phyloP scores from a whole-genome alignment of 2,113 vertebrate species.

The Halichoeres trimaculatus region DNA sequence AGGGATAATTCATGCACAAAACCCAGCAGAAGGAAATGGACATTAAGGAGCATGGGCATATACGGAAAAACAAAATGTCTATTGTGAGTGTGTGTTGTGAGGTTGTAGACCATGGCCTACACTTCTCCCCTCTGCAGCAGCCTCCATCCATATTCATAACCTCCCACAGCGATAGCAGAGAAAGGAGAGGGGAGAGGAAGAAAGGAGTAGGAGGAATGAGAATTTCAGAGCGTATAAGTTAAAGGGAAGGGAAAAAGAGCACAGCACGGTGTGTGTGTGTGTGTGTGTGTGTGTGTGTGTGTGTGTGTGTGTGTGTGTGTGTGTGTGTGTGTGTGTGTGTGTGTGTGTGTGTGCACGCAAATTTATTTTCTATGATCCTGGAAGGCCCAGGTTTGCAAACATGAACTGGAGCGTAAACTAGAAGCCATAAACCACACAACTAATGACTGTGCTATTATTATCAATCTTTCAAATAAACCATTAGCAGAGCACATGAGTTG shows the following conservation, averaged over 20 bases:
- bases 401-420: constrained; percentile 26
- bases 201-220: constrained; percentile 26
- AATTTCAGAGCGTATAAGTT: constrained; percentile 29
- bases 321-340: constrained; percentile 9
- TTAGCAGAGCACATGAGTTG: constrained; percentile 45
- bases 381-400: constrained; percentile 14
- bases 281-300: constrained; percentile 9
- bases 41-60: constrained; percentile 25
- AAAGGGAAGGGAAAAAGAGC: constrained; percentile 33
- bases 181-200: constrained; percentile 22
- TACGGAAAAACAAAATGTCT: constrained; percentile 27
- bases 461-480: constrained; percentile 53
- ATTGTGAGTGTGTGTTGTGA: constrained; percentile 8
- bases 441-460: constrained; percentile 34
- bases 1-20: constrained; percentile 33
- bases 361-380: neutral
- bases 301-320: constrained; percentile 1
- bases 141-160: constrained; percentile 72
- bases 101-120: constrained; percentile 42
- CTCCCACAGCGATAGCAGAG: constrained; percentile 53
- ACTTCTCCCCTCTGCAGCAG: constrained; percentile 62
- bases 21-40: constrained; percentile 28
- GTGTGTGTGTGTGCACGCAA: constrained; percentile 6
- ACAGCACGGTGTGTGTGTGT: neutral
- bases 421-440: constrained; percentile 44